These are phyloP conservation scores for Xenus cinereus DNA, from an alignment of 2,113 vertebrate genomes.

Conservation along the genomic window DNA sequence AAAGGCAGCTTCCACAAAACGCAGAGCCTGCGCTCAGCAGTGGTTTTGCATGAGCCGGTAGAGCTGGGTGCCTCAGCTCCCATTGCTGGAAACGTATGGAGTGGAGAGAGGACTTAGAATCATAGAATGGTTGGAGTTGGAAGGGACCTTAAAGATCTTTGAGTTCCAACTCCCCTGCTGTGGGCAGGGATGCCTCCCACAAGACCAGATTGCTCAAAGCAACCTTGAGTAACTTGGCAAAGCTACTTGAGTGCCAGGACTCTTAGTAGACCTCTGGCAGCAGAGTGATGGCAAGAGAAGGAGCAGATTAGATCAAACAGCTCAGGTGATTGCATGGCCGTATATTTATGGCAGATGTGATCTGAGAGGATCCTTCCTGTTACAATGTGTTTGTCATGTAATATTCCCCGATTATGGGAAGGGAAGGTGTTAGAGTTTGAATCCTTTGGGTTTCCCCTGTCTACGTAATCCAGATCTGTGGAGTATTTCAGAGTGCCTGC, in stretches of 20 bases:
- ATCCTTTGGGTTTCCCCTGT: not conserved
- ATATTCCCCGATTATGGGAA: not conserved
- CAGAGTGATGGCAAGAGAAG: not conserved
- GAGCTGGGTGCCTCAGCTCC: not conserved
- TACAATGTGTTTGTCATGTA: not conserved
- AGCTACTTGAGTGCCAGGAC: not conserved
- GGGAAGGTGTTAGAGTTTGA: not conserved
- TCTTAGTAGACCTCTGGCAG: not conserved
- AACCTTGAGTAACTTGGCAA: not conserved
- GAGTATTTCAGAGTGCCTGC: not conserved
- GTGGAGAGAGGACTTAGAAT: not conserved
- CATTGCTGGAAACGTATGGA: not conserved
- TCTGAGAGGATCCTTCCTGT: not conserved
- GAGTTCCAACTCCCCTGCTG: too few species aligned
- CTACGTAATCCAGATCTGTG: not conserved
- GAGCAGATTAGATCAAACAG: not conserved
- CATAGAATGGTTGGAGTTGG: too few species aligned
- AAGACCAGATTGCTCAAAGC: too few species aligned
- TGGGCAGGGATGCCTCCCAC: too few species aligned
- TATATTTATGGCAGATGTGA: not conserved
- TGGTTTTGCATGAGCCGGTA: not conserved
- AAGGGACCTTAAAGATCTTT: too few species aligned
- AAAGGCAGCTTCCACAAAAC: not conserved
- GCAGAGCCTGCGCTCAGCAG: fast-evolving
- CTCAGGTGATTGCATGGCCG: not conserved